Conservation (phyloP, 2,113 vertebrate genomes). For the Pipa parva region DNA sequence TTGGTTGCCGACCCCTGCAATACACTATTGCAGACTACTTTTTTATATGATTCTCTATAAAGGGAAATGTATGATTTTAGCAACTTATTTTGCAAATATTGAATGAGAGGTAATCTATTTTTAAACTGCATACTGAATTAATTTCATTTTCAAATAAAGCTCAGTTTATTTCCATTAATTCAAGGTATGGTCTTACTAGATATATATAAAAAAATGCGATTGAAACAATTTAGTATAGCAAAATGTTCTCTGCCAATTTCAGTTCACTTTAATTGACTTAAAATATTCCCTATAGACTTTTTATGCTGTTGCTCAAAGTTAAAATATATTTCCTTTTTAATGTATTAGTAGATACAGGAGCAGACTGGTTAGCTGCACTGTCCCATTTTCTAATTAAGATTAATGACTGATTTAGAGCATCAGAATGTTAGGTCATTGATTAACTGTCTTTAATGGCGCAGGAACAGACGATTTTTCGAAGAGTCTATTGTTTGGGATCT, state of each 20-base stretch:
- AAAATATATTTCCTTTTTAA: slow-evolving; percentile 15
- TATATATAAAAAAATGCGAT: no score
- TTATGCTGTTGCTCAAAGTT: not conserved
- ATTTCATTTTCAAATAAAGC: no score
- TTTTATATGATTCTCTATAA: no score
- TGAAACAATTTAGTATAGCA: not conserved
- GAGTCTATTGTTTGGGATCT: slow-evolving; percentile 31
- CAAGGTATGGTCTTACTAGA: no score
- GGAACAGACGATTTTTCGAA: slow-evolving; percentile 34
- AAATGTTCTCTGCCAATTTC: not conserved
- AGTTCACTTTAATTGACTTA: slow-evolving; percentile 18
- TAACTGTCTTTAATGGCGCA: slow-evolving; percentile 34
- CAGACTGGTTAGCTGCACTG: slow-evolving; percentile 26
- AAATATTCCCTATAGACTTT: slow-evolving; percentile 1
- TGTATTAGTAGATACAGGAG: slow-evolving; percentile 1
- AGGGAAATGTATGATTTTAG: no score
- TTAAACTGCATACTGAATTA: no score
- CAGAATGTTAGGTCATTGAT: slow-evolving; percentile 33
- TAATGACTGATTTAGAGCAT: slow-evolving; percentile 37
- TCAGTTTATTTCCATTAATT: no score
- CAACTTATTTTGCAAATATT: no score
- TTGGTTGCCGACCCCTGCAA: no score
- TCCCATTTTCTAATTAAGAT: slow-evolving; percentile 40
- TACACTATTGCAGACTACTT: no score
- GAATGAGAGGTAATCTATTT: no score